Evolutionary conservation across 37 sponge, comb jelly and placozoan genomes (phyloP), one percentile per base, ranked within the genome.

Genomic region (Crambe crambe): DNA sequence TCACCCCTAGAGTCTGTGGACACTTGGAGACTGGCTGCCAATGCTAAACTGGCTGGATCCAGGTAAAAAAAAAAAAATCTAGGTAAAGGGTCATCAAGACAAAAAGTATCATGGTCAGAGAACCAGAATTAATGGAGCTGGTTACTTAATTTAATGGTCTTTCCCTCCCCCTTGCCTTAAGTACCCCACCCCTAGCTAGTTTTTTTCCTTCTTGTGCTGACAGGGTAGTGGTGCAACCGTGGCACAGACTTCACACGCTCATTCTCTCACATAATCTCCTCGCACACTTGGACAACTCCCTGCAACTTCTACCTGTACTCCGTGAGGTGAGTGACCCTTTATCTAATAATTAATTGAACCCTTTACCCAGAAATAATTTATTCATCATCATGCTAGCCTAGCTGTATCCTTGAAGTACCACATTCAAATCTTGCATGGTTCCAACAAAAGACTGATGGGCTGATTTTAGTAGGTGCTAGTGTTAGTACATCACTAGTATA

Each of bases 171-270:
- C 68, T 35, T 26, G 30, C 74, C 29, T 56, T n/a, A n/a, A n/a
- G n/a, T n/a, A n/a, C n/a, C n/a, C n/a, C n/a, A n/a, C n/a, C n/a
- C n/a, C n/a, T n/a, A n/a, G n/a, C n/a, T n/a, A n/a, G n/a, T n/a
- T n/a, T n/a, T n/a, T n/a, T n/a, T n/a, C n/a, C n/a, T n/a, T n/a
- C n/a, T n/a, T n/a, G n/a, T n/a, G n/a, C n/a, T n/a, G n/a, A 27
- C 60, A 89, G 90, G 78, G 74, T 89, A 20, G 82, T 93, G 61
- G 81, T 93, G 20, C 94, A 89, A 42, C 90, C 94, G 1, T 93
- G 94, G 94, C 77, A 86, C 70, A 47, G n/a, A 44, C 90, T 93
- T 17, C 83, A 71, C 47, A 70, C 62, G 8, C 81, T 93, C 43
- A 80, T 65, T 31, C 80, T 93, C 62, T 76, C 86, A 25, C 75